A percentile compares a stretch with the other conserved stretches of the same genome.
phyloP scores from a whole-genome alignment of 2,888 invertebrate genomes.

The Elgonia sp. region DNA sequence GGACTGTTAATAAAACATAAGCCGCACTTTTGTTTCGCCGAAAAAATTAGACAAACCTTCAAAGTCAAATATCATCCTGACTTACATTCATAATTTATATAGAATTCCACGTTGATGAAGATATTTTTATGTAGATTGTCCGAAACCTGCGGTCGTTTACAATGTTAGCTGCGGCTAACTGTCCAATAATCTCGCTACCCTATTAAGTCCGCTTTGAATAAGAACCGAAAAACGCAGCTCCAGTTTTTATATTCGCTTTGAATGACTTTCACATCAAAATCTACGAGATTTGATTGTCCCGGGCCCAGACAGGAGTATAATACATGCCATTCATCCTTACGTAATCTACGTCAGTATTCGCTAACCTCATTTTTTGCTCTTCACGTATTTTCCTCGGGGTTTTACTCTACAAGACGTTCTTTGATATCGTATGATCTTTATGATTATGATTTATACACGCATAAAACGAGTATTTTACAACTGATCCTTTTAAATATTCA shows the following conservation, averaged over 20 bases:
- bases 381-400: constrained; percentile 10
- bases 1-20: constrained; percentile 54
- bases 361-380: constrained; percentile 38
- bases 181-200: no score
- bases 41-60: no score
- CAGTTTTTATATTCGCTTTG: constrained; percentile 20
- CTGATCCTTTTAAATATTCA: constrained; percentile 12
- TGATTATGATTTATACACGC: constrained; percentile 12
- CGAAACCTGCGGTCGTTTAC: no score
- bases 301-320: constrained; percentile 27
- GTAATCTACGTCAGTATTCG: constrained; percentile 33
- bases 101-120: no score
- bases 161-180: no score
- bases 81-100: no score
- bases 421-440: constrained; percentile 28
- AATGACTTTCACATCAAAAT: constrained; percentile 42
- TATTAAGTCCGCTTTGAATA: no score
- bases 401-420: constrained; percentile 23
- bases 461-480: constrained; percentile 19
- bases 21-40: constrained; percentile 7
- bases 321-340: constrained; percentile 43
- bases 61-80: no score
- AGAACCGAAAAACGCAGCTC: constrained; percentile 12
- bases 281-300: constrained; percentile 44
- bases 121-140: no score